A percentile compares a stretch with the other conserved stretches of the same genome.
These are phyloP conservation scores for Psilopogon haemacephalus DNA, from an alignment of 2,113 vertebrate genomes.

Conservation along the genomic window DNA sequence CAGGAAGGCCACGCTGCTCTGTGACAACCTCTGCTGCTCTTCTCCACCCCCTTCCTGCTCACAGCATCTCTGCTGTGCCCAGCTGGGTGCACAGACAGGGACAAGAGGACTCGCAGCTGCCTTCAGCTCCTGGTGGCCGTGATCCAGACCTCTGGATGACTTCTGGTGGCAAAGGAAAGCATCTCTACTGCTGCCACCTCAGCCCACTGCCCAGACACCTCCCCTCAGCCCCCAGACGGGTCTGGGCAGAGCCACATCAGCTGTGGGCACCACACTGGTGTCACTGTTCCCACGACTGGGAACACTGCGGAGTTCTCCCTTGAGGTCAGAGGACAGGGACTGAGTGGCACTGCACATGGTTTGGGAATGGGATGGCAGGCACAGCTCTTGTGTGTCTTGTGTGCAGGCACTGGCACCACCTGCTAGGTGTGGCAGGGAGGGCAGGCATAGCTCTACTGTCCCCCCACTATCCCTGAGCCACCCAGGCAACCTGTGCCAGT, in stretches of 20 bases:
- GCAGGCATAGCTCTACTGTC: neutral
- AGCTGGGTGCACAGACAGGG: neutral
- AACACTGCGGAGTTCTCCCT: neutral
- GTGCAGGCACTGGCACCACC: too few relatives aligned
- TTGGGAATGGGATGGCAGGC: neutral
- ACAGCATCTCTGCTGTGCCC: fast-evolving
- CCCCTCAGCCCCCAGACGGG: neutral
- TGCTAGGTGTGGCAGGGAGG: too few relatives aligned
- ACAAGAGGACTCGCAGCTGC: neutral
- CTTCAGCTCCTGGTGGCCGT: fast-evolving
- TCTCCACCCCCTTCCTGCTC: neutral
- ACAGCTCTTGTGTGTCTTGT: neutral
- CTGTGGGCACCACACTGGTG: too few relatives aligned
- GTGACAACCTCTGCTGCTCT: neutral
- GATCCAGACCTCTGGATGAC: neutral
- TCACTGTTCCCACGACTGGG: neutral
- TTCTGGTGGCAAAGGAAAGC: neutral
- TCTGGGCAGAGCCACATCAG: neutral
- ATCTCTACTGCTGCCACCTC: neutral
- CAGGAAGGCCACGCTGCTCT: neutral
- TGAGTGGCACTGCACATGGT: fast-evolving
- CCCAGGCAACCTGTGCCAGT: too few relatives aligned
- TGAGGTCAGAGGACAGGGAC: neutral
- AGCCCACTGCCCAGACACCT: neutral
- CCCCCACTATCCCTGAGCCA: neutral